A percentile compares a stretch with the other conserved stretches of the same genome.
Evolutionary conservation across 1,140 invertebrate species (phyloP).

Genomic region (Liolophura sinensis): DNA sequence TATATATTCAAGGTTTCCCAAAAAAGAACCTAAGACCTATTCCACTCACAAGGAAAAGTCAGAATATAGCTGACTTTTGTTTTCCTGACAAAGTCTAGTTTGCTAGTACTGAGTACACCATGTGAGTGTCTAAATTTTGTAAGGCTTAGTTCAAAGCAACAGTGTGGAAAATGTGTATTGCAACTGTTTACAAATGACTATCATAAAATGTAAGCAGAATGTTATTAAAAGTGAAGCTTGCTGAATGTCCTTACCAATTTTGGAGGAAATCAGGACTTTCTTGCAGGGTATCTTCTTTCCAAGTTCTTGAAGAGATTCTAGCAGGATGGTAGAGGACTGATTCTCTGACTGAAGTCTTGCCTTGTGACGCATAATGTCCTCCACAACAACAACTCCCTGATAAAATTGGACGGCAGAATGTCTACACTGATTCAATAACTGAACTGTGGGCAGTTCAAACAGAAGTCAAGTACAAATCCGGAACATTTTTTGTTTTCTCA

Average conservation of each 20-base stretch:
- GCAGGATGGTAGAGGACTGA: slow-evolving; percentile 31
- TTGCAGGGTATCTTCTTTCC: slow-evolving; percentile 43
- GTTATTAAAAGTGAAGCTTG: neutral
- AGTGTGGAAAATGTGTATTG: neutral
- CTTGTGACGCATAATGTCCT: slow-evolving; percentile 42
- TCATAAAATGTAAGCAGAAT: neutral
- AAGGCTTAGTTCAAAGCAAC: too few species aligned
- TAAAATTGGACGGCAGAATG: too few species aligned
- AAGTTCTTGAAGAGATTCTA: slow-evolving; percentile 33
- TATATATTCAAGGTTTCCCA: neutral
- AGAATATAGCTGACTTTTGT: too few species aligned
- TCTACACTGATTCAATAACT: too few species aligned
- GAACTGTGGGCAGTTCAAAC: too few species aligned
- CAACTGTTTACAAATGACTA: neutral
- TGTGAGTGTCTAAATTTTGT: too few species aligned
- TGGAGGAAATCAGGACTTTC: slow-evolving; percentile 39
- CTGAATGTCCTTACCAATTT: slow-evolving; percentile 34
- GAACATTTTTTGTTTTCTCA: too few species aligned
- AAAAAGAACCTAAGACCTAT: neutral
- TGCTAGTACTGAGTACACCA: too few species aligned
- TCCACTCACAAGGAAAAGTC: too few species aligned
- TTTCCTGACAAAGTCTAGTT: too few species aligned
- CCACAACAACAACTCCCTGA: slow-evolving; percentile 49
- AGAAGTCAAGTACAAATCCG: too few species aligned
- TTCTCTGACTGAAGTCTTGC: slow-evolving; percentile 29